Evolutionary conservation across 37 sponge, comb jelly and placozoan genomes (phyloP).

Genomic region (Ianthella basta): DNA sequence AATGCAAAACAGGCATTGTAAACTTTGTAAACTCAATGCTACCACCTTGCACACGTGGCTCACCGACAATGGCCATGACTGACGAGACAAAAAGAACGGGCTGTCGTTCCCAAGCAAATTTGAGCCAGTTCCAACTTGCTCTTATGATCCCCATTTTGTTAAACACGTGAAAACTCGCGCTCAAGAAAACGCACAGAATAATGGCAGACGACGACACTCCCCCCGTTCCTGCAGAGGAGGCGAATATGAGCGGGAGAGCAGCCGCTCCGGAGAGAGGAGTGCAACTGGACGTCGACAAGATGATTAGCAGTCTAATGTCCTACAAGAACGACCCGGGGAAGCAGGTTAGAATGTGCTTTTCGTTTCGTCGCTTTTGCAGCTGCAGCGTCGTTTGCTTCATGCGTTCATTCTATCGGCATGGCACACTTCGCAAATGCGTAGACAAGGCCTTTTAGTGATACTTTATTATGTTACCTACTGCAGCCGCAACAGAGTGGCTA

Average conservation of each 20-base stretch:
- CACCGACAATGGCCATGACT: conserved; percentile 64
- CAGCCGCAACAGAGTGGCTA: too few species aligned
- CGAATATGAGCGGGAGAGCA: too few species aligned
- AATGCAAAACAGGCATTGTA: not conserved
- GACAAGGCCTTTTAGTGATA: too few species aligned
- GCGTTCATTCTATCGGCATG: too few species aligned
- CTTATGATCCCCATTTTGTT: conserved; percentile 30
- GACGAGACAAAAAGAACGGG: conserved; percentile 74
- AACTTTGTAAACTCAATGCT: not conserved
- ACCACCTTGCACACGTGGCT: not conserved
- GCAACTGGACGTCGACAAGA: conserved; percentile 53
- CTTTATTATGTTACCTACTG: too few species aligned
- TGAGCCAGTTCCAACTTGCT: conserved; percentile 54
- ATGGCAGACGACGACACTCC: not conserved
- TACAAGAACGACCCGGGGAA: conserved; percentile 67
- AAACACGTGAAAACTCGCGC: not conserved
- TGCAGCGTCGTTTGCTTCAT: not conserved
- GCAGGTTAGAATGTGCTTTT: conserved; percentile 40
- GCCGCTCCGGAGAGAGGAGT: too few species aligned
- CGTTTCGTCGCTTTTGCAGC: not conserved
- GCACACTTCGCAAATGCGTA: too few species aligned
- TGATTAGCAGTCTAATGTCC: conserved; percentile 52
- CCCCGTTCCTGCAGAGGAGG: too few species aligned
- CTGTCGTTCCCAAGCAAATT: conserved; percentile 79
- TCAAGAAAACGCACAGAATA: not conserved